Evolutionary conservation across 2,888 invertebrate species (phyloP).

Genomic region (Chorisops tibialis): DNA sequence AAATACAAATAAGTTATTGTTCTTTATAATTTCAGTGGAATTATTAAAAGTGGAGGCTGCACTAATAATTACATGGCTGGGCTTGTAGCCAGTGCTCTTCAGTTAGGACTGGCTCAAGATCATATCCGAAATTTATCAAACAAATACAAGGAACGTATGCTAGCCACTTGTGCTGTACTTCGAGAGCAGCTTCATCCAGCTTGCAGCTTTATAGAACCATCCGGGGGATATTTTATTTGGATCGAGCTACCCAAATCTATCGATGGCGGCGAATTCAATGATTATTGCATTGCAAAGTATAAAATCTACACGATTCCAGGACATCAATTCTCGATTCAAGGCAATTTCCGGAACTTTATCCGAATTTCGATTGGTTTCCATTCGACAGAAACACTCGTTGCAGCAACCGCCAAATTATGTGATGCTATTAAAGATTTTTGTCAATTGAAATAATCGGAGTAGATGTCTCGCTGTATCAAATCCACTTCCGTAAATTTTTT

Average conservation of each 20-base stretch:
- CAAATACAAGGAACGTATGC: slow-evolving; percentile 53
- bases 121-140: slow-evolving; percentile 50
- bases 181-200: slow-evolving; percentile 49
- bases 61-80: slow-evolving; percentile 60
- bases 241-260: slow-evolving; percentile 52
- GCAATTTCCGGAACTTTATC: slow-evolving; percentile 48
- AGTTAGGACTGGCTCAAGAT: slow-evolving; percentile 53
- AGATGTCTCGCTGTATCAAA: no score
- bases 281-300: slow-evolving; percentile 49
- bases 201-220: slow-evolving; percentile 51
- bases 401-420: slow-evolving; percentile 50
- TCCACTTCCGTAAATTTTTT: no score
- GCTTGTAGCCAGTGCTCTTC: slow-evolving; percentile 55
- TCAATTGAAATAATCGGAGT: slow-evolving; percentile 24
- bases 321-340: slow-evolving; percentile 48
- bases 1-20: not conserved
- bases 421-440: slow-evolving; percentile 44
- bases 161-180: slow-evolving; percentile 49
- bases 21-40: slow-evolving; percentile 47
- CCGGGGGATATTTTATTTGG: slow-evolving; percentile 64
- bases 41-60: slow-evolving; percentile 58
- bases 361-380: slow-evolving; percentile 57
- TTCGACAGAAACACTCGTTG: slow-evolving; percentile 43
- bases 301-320: slow-evolving; percentile 54
- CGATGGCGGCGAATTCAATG: slow-evolving; percentile 50